Evolutionary conservation across 1,140 invertebrate genomes (phyloP), one percentile per base, ranked within the genome.

Genomic region (Amphibalanus amphitrite): DNA sequence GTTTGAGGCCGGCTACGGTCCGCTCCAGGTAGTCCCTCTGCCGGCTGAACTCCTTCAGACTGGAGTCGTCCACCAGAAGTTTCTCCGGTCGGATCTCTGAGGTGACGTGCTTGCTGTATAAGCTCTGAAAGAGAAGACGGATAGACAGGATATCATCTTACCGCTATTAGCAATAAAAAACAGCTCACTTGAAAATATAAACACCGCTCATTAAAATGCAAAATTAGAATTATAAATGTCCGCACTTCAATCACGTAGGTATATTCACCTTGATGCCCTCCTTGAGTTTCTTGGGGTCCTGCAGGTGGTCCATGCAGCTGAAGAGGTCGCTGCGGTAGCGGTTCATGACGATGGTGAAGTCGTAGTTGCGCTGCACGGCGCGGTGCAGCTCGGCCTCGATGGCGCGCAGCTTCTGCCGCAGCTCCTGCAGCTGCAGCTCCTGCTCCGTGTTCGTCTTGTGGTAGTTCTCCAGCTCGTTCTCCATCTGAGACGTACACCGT

Each of bases 1-100:
- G 82, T 47, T 83, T 82, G 25, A 88, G 81, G 0, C 83, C 84
- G 0, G 83, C 83, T 13, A 93, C 82, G 15, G 89, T 89, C 69
- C 83, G 85, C 79, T 93, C 91, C 25, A 91, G 81, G 76, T 92
- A 89, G 74, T 89, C 87, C 28, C 90, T 82, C 78, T 94, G 91
- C 23, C 89, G 82, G 71, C 86, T 83, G 76, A 92, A 89, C 79
- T 93, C 90, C 47, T 86, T 88, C 10, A 85, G 83, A 76, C 80
- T 81, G 38, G 28, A 76, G 74, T 17, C 75, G 38, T 69, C 76
- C 76, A 47, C 76, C 75, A 69, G 76, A 73, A 1, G 76, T 73
- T 75, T 76, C 76, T 69, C 76, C 75, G 71, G 90, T 88, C 1
- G 85, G 84, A 28, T 83, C 81, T 23, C 85, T 85, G 67, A 81